A percentile compares a stretch with the other conserved stretches of the same genome.
These are phyloP conservation scores for Orthosia incerta DNA, from an alignment of 2,888 invertebrate genomes.

Conservation along the genomic window DNA sequence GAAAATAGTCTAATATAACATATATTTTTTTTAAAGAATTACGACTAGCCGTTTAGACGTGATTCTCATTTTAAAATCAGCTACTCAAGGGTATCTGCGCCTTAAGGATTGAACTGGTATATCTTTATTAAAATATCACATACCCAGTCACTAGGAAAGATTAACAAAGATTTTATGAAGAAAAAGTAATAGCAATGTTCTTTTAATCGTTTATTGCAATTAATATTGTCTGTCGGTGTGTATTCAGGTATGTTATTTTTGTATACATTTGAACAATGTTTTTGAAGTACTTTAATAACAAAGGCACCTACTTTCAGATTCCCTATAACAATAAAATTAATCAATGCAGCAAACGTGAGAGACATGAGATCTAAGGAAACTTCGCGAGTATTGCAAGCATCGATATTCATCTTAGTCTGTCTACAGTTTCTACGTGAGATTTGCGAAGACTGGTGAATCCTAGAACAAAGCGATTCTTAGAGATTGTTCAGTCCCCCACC, in stretches of 20 bases:
- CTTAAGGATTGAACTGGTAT: background rate
- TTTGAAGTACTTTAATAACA: background rate
- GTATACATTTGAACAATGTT: background rate
- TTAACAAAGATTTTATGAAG: background rate
- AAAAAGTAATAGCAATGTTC: background rate
- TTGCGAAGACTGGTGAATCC: slow-evolving; percentile 62
- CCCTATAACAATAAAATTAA: background rate
- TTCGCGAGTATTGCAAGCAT: slow-evolving; percentile 55
- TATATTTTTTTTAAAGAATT: too few relatives aligned
- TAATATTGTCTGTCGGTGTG: background rate
- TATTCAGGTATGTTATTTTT: background rate
- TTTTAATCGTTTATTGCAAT: background rate
- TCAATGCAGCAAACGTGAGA: background rate
- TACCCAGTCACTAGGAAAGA: background rate
- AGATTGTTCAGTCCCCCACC: slow-evolving; percentile 63
- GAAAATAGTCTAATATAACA: too few relatives aligned
- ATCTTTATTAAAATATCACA: background rate
- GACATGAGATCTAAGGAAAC: slow-evolving; percentile 39
- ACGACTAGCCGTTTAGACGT: too few relatives aligned
- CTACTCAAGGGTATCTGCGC: too few relatives aligned
- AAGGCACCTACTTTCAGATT: background rate
- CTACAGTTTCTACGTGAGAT: slow-evolving; percentile 61
- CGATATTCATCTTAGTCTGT: slow-evolving; percentile 65
- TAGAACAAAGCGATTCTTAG: slow-evolving; percentile 71
- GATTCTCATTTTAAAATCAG: too few relatives aligned